These are phyloP conservation scores for Crotalus tigris DNA, from an alignment of 2,113 vertebrate species.

Conservation along the genomic window DNA sequence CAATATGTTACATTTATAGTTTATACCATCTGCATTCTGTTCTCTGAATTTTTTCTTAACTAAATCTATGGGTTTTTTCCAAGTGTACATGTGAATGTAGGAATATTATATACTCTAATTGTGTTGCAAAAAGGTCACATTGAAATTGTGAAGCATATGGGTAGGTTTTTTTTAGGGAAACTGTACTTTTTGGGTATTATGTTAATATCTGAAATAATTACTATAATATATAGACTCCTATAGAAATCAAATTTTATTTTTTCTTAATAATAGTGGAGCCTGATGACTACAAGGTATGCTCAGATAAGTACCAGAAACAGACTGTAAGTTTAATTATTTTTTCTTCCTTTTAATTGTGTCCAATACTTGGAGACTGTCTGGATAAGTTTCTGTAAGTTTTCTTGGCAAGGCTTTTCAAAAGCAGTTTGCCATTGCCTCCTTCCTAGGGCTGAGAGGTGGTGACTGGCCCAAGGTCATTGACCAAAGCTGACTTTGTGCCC, in stretches of 20 bases:
- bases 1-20: conserved; percentile 36
- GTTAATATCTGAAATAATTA: conserved; percentile 40
- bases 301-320: neutral
- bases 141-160: neutral
- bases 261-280: neutral
- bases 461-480: no score
- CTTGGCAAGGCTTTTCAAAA: neutral
- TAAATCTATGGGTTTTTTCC: conserved; percentile 34
- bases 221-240: neutral
- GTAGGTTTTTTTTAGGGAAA: neutral
- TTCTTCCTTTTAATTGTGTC: neutral
- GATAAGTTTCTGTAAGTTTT: neutral
- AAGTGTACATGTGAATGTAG: conserved; percentile 17
- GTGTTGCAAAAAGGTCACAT: neutral
- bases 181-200: conserved; percentile 39
- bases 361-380: neutral
- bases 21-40: conserved; percentile 28
- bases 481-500: no score
- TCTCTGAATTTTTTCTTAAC: conserved; percentile 34
- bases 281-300: neutral
- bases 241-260: neutral
- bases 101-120: conserved; percentile 18
- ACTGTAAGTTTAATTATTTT: neutral
- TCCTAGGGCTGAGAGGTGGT: neutral
- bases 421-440: neutral